phyloP scores from a whole-genome alignment of 2,113 vertebrate species.

The Nerophis lumbriciformis region DNA sequence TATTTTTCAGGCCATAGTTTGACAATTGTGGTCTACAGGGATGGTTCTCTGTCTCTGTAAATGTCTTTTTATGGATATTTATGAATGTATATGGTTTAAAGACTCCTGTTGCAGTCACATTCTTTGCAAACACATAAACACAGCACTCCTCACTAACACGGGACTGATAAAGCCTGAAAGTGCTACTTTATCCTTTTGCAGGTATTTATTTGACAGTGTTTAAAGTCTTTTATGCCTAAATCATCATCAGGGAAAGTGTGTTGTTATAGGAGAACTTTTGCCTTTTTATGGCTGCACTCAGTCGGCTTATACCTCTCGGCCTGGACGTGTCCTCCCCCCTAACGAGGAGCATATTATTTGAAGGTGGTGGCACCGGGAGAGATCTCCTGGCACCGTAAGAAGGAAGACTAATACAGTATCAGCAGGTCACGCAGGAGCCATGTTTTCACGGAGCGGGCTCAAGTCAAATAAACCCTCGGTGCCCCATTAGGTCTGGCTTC shows the following conservation, averaged over 20 bases:
- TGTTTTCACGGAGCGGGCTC: slow-evolving; percentile 53
- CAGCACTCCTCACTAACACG: slow-evolving; percentile 10
- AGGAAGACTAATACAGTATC: slow-evolving; percentile 39
- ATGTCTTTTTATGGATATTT: slow-evolving; percentile 46
- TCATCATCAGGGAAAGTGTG: slow-evolving; percentile 39
- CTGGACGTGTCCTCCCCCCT: slow-evolving; percentile 40
- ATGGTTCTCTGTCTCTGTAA: slow-evolving; percentile 33
- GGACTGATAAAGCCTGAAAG: slow-evolving; percentile 51
- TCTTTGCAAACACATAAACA: slow-evolving; percentile 26
- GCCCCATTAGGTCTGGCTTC: slow-evolving; percentile 30
- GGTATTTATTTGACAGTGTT: slow-evolving; percentile 62
- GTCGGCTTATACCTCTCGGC: slow-evolving; percentile 41
- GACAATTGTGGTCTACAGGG: neutral
- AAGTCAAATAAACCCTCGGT: slow-evolving; percentile 60
- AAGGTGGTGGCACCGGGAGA: slow-evolving; percentile 35
- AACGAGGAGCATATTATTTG: slow-evolving; percentile 66
- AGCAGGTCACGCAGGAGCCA: slow-evolving; percentile 50
- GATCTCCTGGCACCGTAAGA: slow-evolving; percentile 27
- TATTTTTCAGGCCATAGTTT: too few relatives aligned
- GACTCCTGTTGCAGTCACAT: slow-evolving; percentile 7
- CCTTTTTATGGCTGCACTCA: slow-evolving; percentile 22
- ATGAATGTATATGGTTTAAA: slow-evolving; percentile 30
- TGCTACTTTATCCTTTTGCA: slow-evolving; percentile 50
- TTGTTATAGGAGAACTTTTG: slow-evolving; percentile 62
- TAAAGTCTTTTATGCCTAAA: slow-evolving; percentile 51